These are phyloP conservation scores for Solea senegalensis DNA, from an alignment of 2,113 vertebrate species.

Conservation along the genomic window DNA sequence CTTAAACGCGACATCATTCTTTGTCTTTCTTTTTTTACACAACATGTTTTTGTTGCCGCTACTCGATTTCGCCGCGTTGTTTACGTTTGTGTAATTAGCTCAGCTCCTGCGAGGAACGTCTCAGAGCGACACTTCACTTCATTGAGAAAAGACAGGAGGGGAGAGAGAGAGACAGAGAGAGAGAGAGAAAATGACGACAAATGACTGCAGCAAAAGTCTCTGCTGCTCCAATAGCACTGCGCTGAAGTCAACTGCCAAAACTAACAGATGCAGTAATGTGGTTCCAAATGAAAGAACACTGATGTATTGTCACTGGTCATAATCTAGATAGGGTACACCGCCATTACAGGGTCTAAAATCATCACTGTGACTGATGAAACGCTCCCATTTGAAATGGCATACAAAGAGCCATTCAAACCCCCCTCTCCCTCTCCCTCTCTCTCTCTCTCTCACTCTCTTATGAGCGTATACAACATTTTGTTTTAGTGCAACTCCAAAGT, in stretches of 20 bases:
- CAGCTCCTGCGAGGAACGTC: constrained; percentile 20
- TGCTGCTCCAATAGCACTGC: constrained; percentile 77
- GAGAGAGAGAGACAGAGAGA: background rate
- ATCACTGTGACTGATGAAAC: constrained; percentile 78
- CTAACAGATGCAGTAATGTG: constrained; percentile 77
- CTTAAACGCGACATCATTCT: too few relatives aligned
- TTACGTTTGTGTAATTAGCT: constrained; percentile 32
- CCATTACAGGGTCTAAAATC: constrained; percentile 76
- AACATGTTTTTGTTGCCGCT: background rate
- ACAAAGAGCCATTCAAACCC: constrained; percentile 70
- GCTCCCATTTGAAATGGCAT: constrained; percentile 71
- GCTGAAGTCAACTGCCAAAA: constrained; percentile 71
- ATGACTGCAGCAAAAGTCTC: constrained; percentile 79
- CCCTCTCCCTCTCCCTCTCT: constrained; percentile 9
- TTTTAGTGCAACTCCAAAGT: constrained; percentile 63
- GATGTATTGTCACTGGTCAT: constrained; percentile 78
- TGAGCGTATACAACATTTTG: constrained; percentile 60
- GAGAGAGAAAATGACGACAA: constrained; percentile 69
- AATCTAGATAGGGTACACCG: constrained; percentile 74
- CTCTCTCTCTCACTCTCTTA: constrained; percentile 36
- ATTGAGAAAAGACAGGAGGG: constrained; percentile 30
- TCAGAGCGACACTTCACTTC: constrained; percentile 39
- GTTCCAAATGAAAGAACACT: constrained; percentile 77
- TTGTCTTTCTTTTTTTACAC: too few relatives aligned
- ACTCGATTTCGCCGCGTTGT: constrained; percentile 11